Evolutionary conservation across 2,113 vertebrate genomes (phyloP), one percentile per base, ranked within the genome.

Genomic region (Toxostoma redivivum): DNA sequence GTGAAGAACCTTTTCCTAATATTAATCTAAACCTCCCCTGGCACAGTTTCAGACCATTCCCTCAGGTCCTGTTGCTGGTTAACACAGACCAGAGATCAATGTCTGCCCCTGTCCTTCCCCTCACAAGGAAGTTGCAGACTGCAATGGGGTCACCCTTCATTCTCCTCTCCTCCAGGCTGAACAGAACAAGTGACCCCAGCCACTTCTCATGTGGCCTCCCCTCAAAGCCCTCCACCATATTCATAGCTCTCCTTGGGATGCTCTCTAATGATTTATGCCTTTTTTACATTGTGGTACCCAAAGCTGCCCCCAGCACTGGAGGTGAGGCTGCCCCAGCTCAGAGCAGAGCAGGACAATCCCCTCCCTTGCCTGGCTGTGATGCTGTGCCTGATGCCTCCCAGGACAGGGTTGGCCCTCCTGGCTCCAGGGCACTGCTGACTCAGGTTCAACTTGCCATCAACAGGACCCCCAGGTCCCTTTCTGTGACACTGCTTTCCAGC

Each of bases 361-460:
- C 14, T 50, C 31, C 42, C 42, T 15, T 16, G 1, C 15, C 42
- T 0, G 0, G 48, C 31, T 80, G 48, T 50, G 48, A 25, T 8
- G 42, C 21, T 50, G 31, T 27, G 7, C 48, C 85, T 80, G 57
- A 18, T 47, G 20, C 1, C 0, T 8, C 10, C 15, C 17, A 50
- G 25, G 21, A 50, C 42, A 57, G 0, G 0, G 0, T 2, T 48
- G 30, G 6, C 48, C 17, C 57, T 42, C 25, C 66, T 57, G 50
- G 35, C 42, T 80, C 35, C 57, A 37, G 66, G 42, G 25, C 31
- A 35, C 48, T 35, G 57, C 48, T 88, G 42, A 0, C 24, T 56
- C 21, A 3, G 0, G 4, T 27, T 48, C 31, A 42, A 3, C 9
- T 21, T 56, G 7, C 31, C n/a, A 12, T 3, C 0, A 0, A 15